Base-by-base conservation (phyloP, 1,140 invertebrate genomes). In the Rhopalosiphum maidis region DNA sequence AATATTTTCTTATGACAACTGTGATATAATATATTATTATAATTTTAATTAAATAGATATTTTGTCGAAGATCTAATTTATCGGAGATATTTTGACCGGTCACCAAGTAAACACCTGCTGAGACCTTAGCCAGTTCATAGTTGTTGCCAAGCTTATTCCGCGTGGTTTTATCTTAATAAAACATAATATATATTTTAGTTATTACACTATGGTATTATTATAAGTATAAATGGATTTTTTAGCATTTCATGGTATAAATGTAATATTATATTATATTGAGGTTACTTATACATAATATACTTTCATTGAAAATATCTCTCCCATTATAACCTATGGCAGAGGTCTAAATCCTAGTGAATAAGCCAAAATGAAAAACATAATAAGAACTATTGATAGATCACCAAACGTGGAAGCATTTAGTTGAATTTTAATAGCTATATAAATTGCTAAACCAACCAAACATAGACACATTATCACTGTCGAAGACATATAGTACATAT, bases 301-400 rank as follows among this genome's bases (percentile, higher is more conserved):
- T 83, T 97, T 96, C 94, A 97, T 96, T 94, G 97, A 95, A 95
- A 97, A 97, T 93, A 97, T 95, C 94, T 98, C 97, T 43, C 96
- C 96, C 94, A 97, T 96, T 96, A 98, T 97, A 95, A 97, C 96
- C 97, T 97, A 98, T 0, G 97, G 97, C 43, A 98, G 96, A 0
- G 97, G 97, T 6, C 97, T 97, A 94, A 97, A 97, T 60, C 97
- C 97, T 41, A 98, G 94, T 0, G 97, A 97, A 95, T 98, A 98
- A 2, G 90, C 90, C 8, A 41, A 68, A 5, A 91, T 77, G 94
- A 96, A 97, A 5, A 96, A 51, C 5, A 95, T 95, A 0, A 96
- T 89, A 7, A 96, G 95, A 0, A 95, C 68, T 0, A 97, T 94
- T 5, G 96, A 96, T 3, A 97, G 37, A 35, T 22, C 1, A n/a